Percentiles rank a stretch among this genome's conserved stretches.
These are phyloP conservation scores for Pachyseris speciosa DNA, from an alignment of 64 coral and sea anemone genomes.

Conservation along the genomic window DNA sequence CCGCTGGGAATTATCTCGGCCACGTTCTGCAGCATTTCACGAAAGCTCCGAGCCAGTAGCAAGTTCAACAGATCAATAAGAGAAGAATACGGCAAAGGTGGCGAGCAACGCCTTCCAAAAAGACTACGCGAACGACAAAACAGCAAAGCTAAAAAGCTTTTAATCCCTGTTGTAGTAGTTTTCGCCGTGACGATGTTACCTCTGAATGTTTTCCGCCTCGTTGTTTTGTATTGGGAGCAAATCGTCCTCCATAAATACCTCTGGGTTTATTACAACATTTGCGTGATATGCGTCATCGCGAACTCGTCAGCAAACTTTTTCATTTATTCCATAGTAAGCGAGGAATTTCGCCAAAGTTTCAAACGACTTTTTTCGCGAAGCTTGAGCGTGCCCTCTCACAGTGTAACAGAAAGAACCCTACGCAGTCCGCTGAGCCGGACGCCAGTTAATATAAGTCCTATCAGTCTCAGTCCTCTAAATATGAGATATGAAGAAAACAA, in stretches of 20 bases:
- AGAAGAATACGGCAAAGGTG: background rate
- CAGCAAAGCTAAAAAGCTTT: conserved; percentile 77
- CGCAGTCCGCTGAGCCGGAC: background rate
- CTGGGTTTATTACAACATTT: conserved; percentile 64
- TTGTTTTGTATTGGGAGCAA: conserved; percentile 39
- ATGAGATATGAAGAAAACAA: background rate
- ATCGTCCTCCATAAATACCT: conserved; percentile 34
- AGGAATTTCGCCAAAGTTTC: conserved; percentile 70
- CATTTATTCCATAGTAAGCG: conserved; percentile 76
- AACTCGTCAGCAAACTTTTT: conserved; percentile 82
- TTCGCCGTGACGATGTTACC: conserved; percentile 77
- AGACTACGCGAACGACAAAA: conserved; percentile 55
- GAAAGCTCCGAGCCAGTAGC: conserved; percentile 51
- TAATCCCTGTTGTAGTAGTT: conserved; percentile 76
- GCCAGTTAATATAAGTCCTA: background rate
- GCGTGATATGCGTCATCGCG: conserved; percentile 51
- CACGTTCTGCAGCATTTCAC: conserved; percentile 61
- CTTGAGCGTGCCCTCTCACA: background rate
- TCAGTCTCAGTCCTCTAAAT: background rate
- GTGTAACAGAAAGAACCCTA: conserved; percentile 10
- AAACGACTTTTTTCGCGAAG: background rate
- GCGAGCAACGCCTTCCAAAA: background rate
- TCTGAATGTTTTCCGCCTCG: conserved; percentile 77
- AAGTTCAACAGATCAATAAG: conserved; percentile 63
- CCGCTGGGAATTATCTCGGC: conserved; percentile 46